Conservation (phyloP, 2,888 invertebrate species). For the Sinhomidia bicolor region DNA sequence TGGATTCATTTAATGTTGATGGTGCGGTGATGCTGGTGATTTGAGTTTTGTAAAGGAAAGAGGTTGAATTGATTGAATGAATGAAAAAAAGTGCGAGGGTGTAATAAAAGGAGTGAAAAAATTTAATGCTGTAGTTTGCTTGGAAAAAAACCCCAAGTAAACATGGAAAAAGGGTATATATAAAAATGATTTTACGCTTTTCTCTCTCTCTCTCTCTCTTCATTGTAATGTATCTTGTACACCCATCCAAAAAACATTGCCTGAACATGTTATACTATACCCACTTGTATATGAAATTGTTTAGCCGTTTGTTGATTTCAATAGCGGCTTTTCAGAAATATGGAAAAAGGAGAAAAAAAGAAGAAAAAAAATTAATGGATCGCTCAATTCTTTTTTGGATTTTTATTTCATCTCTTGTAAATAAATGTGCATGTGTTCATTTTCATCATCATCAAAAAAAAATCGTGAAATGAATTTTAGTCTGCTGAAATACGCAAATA, state of each 20-base stretch:
- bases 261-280: no score
- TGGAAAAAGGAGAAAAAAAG: slow-evolving; percentile 45
- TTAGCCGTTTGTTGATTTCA: slow-evolving; percentile 7
- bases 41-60: slow-evolving; percentile 18
- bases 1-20: slow-evolving; percentile 49
- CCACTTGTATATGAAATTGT: slow-evolving; percentile 41
- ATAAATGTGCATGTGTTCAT: slow-evolving; percentile 60
- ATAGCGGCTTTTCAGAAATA: slow-evolving; percentile 67
- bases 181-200: no score
- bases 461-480: slow-evolving; percentile 19
- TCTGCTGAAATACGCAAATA: slow-evolving; percentile 25
- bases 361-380: slow-evolving; percentile 62
- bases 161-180: slow-evolving; percentile 26
- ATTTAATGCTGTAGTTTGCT: slow-evolving; percentile 8
- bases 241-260: neutral
- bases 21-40: slow-evolving; percentile 36
- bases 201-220: neutral
- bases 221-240: slow-evolving; percentile 19
- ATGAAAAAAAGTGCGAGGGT: slow-evolving; percentile 63
- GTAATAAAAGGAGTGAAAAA: slow-evolving; percentile 64
- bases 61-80: slow-evolving; percentile 61
- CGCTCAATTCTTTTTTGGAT: slow-evolving; percentile 48
- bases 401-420: slow-evolving; percentile 59
- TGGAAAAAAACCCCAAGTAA: slow-evolving; percentile 37
- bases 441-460: slow-evolving; percentile 51